Evolutionary conservation across 2,888 invertebrate species (phyloP), one percentile per base, ranked within the genome.

Genomic region (Ischnus inquisitorius): DNA sequence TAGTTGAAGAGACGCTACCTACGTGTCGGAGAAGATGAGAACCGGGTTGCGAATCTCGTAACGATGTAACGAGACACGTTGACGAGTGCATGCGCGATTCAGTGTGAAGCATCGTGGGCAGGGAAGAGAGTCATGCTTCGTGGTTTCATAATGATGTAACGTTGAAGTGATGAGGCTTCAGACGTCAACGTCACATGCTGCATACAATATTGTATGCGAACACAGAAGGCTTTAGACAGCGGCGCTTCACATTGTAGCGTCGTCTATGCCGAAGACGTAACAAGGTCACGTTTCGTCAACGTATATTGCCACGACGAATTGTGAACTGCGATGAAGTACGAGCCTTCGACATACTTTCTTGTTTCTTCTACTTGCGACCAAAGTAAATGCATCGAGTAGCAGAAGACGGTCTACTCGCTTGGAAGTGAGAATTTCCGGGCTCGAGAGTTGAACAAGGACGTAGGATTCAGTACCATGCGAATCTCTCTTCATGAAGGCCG

Each of bases 91-190:
- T 12, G n/a, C 64, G 75, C 41, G n/a, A 76, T 25, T 54, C 57
- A 16, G 10, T 12, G 12, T 34, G 28, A 51, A 25, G 46, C 43
- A 25, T 41, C 43, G 48, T 8, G 14, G 28, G 28, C 19, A 43
- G 34, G n/a, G 25, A 72, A 25, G 22, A 72, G 25, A 41, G 75
- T 22, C 41, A 28, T 60, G 68, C 71, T 51, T 64, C 28, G 5
- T 43, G 54, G 54, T 41, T 51, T n/a, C 68, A 54, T 80, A 83
- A 83, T 77, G 80, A 83, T 60, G 80, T 80, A 80, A 80, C 75
- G 72, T 39, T 39, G 14, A 51, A 25, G 67, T 76, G 76, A 79
- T 71, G 79, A 76, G 82, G 64, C 34, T 34, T 34, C 82, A 83
- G 83, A 79, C 79, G 71, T 16, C 79, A 72, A 57, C 69, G 62